Conservation (phyloP, 2,797 vertebrate genomes). For the Acanthurus tractus region DNA sequence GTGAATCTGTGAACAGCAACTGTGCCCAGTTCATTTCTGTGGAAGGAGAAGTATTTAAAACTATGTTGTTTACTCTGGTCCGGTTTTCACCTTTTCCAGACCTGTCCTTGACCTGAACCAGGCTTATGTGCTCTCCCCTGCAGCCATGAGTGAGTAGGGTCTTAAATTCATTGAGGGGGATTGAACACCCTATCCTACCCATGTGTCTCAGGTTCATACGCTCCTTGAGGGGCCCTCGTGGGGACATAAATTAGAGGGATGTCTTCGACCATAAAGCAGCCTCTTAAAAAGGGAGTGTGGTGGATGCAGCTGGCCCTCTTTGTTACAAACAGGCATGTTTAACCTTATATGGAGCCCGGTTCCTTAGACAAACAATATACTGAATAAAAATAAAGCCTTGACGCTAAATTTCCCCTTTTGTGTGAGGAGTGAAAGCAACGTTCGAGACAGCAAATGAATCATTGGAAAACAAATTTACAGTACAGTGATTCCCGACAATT, state of each 20-base stretch:
- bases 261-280: constrained; percentile 75
- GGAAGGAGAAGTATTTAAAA: neutral
- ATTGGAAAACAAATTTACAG: constrained; percentile 56
- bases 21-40: neutral
- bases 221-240: constrained; percentile 72
- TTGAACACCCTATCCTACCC: constrained; percentile 58
- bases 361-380: constrained; percentile 38
- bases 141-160: constrained; percentile 50
- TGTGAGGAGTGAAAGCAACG: constrained; percentile 2
- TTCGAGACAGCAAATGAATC: constrained; percentile 45
- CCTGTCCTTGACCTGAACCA: constrained; percentile 53
- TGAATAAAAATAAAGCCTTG: constrained; percentile 24
- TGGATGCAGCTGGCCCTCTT: constrained; percentile 70
- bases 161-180: constrained; percentile 59
- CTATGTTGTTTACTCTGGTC: neutral
- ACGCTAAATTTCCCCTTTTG: constrained; percentile 6
- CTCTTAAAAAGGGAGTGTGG: constrained; percentile 74
- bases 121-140: constrained; percentile 45
- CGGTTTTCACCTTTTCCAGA: constrained; percentile 22
- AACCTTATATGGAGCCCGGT: constrained; percentile 67
- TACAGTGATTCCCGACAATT: constrained; percentile 16
- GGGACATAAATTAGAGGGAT: constrained; percentile 80
- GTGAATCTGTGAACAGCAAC: neutral
- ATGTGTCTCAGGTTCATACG: constrained; percentile 70
- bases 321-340: constrained; percentile 64